phyloP scores from a whole-genome alignment of 2,888 invertebrate species.

The Macrosiphum euphorbiae region DNA sequence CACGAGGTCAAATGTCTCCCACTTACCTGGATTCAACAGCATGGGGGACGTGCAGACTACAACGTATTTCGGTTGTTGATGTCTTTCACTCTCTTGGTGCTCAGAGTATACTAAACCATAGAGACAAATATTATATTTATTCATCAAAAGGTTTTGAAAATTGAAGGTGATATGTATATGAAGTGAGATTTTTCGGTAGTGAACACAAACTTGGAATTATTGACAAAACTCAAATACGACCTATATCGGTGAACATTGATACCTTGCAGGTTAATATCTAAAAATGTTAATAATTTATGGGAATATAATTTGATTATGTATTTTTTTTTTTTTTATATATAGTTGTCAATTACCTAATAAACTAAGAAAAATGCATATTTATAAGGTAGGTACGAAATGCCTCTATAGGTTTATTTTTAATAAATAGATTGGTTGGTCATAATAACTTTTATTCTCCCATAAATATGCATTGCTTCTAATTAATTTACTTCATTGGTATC shows the following conservation, averaged over 20 bases:
- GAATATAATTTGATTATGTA: no score
- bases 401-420: no score
- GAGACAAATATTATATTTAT: neutral
- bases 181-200: conserved; percentile 86
- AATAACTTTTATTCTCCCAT: no score
- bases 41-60: neutral
- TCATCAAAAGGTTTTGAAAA: conserved; percentile 72
- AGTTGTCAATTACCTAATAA: no score
- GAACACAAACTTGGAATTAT: conserved; percentile 81
- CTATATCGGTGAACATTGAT: conserved; percentile 76
- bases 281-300: neutral
- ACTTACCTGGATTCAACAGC: neutral
- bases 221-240: conserved; percentile 77
- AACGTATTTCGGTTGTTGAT: neutral
- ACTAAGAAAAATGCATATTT: no score
- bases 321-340: no score
- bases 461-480: no score
- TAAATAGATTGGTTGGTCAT: no score
- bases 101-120: neutral
- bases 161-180: conserved; percentile 76
- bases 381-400: no score
- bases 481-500: no score
- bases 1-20: neutral
- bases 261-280: conserved; percentile 72
- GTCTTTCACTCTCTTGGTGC: neutral